These are phyloP conservation scores for Dolichoris vasculosae DNA, from an alignment of 1,140 invertebrate genomes.

Conservation along the genomic window DNA sequence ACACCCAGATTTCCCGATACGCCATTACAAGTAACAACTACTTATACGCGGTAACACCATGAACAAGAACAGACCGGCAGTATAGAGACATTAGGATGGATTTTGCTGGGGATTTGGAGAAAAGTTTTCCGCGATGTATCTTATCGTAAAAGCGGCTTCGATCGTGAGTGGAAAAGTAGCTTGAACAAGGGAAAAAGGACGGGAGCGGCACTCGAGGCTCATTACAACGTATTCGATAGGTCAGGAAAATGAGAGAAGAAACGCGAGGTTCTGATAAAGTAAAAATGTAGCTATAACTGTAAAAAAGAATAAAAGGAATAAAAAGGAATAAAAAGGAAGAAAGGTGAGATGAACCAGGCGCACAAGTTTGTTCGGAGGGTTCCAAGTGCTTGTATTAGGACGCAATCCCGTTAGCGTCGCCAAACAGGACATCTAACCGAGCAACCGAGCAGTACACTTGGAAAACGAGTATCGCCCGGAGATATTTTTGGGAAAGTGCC, in stretches of 20 bases:
- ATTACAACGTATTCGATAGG: slow-evolving; percentile 58
- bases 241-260: not conserved
- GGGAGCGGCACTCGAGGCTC: slow-evolving; percentile 12
- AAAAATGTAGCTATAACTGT: not conserved
- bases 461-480: slow-evolving; percentile 28
- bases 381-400: slow-evolving; percentile 52
- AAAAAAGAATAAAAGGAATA: no score
- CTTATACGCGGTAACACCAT: no score
- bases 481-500: slow-evolving; percentile 55
- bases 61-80: not conserved
- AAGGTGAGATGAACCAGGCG: slow-evolving; percentile 41
- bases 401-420: slow-evolving; percentile 51
- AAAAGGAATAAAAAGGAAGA: no score
- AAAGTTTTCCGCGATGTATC: not conserved
- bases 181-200: not conserved
- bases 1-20: not conserved
- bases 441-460: slow-evolving; percentile 25
- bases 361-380: slow-evolving; percentile 56
- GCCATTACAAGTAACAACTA: not conserved
- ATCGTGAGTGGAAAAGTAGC: not conserved
- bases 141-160: not conserved
- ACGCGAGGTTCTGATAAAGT: not conserved
- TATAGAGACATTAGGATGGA: slow-evolving; percentile 56
- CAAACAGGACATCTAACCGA: slow-evolving; percentile 33
- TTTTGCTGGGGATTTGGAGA: slow-evolving; percentile 42